phyloP scores from a whole-genome alignment of 2,797 vertebrate species.

The Ctenochaetus hawaiiensis region DNA sequence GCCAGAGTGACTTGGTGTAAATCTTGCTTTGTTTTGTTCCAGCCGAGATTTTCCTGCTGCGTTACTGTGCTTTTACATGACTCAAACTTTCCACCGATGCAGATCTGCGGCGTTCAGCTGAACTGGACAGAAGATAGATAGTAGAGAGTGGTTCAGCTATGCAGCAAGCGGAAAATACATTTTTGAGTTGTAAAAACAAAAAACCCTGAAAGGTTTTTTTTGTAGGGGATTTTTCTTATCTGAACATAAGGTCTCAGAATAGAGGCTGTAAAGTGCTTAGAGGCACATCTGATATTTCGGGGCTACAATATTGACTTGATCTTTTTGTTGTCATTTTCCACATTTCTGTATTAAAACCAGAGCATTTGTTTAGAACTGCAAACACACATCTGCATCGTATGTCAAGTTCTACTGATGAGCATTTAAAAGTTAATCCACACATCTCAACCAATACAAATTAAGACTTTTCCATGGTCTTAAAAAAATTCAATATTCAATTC shows the following conservation, averaged over 20 bases:
- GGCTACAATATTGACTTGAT: neutral
- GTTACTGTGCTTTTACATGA: neutral
- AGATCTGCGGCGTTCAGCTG: neutral
- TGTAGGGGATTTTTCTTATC: neutral
- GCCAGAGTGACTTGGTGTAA: neutral
- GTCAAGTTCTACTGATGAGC: neutral
- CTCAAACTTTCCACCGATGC: constrained; percentile 38
- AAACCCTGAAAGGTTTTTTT: neutral
- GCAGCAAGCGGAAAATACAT: neutral
- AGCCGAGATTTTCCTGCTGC: constrained; percentile 19
- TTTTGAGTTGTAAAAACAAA: neutral
- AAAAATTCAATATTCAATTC: neutral
- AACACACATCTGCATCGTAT: neutral
- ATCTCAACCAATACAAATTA: too few relatives aligned
- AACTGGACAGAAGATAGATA: constrained; percentile 1
- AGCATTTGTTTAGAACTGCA: neutral
- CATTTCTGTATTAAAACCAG: neutral
- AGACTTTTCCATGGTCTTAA: neutral
- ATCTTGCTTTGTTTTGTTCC: constrained; percentile 40
- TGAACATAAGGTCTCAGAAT: neutral
- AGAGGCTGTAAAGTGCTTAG: neutral
- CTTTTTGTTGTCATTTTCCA: neutral
- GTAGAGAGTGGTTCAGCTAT: neutral
- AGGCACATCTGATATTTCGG: neutral
- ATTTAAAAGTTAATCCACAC: neutral